phyloP scores from a whole-genome alignment of 2,888 invertebrate genomes.

The Chymomyza procnemis region DNA sequence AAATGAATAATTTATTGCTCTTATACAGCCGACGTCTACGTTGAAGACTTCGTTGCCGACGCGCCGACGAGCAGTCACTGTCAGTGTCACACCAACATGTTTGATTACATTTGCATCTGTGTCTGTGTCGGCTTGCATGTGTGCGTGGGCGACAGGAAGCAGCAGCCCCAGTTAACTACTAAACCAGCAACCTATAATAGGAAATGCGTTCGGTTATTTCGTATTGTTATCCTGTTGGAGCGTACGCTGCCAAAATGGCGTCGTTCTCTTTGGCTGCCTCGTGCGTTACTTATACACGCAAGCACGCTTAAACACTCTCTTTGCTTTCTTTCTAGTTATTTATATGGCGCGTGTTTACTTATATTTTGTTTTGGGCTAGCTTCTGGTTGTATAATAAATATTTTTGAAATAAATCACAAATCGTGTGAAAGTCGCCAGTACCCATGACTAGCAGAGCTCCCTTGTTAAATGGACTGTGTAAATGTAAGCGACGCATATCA shows the following conservation, averaged over 20 bases:
- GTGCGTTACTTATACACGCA: constrained; percentile 4
- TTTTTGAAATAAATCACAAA: constrained; percentile 58
- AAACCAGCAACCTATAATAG: constrained; percentile 65
- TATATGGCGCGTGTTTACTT: constrained; percentile 9
- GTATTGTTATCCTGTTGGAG: constrained; percentile 33
- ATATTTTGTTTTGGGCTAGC: constrained; percentile 31
- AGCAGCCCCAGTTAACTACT: constrained; percentile 58
- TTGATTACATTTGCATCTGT: neutral
- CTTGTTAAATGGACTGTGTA: constrained; percentile 62
- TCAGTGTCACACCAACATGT: constrained; percentile 48
- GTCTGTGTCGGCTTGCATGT: neutral
- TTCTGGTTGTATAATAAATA: constrained; percentile 47
- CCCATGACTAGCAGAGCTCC: no score
- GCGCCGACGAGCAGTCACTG: constrained; percentile 39
- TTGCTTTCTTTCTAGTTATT: neutral
- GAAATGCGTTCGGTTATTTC: constrained; percentile 26
- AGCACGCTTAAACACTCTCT: constrained; percentile 3
- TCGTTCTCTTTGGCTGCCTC: constrained; percentile 12
- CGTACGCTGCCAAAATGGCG: constrained; percentile 7
- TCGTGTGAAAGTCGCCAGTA: constrained; percentile 20
- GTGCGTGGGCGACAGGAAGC: constrained; percentile 54
- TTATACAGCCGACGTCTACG: constrained; percentile 31
- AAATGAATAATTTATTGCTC: constrained; percentile 47
- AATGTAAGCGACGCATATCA: constrained; percentile 56
- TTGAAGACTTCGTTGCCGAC: constrained; percentile 5